Conservation (phyloP, 2,113 vertebrate genomes). For the Silurus meridionalis region DNA sequence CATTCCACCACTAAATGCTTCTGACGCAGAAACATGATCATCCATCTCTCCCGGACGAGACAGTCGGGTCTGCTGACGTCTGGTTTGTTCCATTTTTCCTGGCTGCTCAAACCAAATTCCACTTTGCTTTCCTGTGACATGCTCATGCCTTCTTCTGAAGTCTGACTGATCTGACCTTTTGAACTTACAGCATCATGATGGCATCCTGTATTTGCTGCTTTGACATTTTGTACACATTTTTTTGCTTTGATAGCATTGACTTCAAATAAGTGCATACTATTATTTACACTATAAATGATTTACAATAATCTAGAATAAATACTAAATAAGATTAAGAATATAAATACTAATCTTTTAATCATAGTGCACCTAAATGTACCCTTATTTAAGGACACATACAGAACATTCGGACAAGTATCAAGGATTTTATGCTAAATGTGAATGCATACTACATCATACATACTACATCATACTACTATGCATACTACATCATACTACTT, state of each 20-base stretch:
- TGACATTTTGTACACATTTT: background rate
- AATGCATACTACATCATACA: background rate
- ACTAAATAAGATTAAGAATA: background rate
- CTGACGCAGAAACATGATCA: conserved; percentile 37
- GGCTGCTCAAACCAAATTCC: background rate
- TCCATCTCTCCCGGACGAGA: conserved; percentile 17
- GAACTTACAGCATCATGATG: background rate
- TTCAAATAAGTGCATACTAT: too few species aligned
- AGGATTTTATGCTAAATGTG: background rate
- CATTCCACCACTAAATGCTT: conserved; percentile 42
- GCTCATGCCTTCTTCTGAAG: background rate
- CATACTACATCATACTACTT: background rate
- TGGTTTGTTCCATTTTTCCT: background rate
- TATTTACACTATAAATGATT: background rate
- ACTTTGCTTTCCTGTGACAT: background rate
- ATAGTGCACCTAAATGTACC: too few species aligned
- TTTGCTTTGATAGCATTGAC: too few species aligned
- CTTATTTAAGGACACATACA: background rate
- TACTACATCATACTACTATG: background rate
- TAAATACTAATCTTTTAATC: too few species aligned
- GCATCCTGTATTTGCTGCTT: background rate
- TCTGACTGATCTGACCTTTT: background rate
- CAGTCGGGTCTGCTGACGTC: conserved; percentile 27
- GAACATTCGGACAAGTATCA: background rate
- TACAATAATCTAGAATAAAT: background rate